A percentile compares a stretch with the other conserved stretches of the same genome.
These are phyloP conservation scores for Poeciliopsis prolifica DNA, from an alignment of 2,113 vertebrate species.

Conservation along the genomic window DNA sequence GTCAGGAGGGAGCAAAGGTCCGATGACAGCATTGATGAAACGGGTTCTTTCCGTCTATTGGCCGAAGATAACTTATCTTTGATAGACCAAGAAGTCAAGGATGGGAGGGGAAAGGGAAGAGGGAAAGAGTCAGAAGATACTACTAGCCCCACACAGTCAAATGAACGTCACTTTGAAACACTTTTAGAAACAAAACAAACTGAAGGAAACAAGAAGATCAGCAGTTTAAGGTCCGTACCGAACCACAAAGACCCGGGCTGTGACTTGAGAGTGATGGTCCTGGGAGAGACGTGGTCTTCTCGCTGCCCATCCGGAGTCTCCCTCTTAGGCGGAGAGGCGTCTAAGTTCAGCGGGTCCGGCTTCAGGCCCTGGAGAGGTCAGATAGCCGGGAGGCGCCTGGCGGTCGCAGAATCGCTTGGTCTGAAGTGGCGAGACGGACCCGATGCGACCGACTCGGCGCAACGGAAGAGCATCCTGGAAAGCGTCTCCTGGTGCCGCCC, in stretches of 20 bases:
- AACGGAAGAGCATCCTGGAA: slow-evolving; percentile 38
- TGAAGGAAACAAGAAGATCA: background rate
- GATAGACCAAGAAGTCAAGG: slow-evolving; percentile 30
- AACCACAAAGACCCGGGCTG: slow-evolving; percentile 9
- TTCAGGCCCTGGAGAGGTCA: slow-evolving; percentile 65
- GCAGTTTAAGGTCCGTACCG: background rate
- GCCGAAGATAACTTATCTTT: background rate
- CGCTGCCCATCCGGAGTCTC: slow-evolving; percentile 44
- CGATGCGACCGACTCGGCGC: background rate
- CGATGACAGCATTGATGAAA: background rate
- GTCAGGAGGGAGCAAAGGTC: background rate
- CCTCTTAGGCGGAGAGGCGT: slow-evolving; percentile 50
- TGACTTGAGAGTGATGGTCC: slow-evolving; percentile 67
- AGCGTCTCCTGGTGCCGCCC: slow-evolving; percentile 54
- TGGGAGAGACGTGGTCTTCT: slow-evolving; percentile 74
- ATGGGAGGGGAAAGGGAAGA: slow-evolving; percentile 10
- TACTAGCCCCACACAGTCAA: slow-evolving; percentile 10
- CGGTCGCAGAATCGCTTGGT: slow-evolving; percentile 54
- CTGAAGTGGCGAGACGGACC: slow-evolving; percentile 71
- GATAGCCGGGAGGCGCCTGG: slow-evolving; percentile 47
- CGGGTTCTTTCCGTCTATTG: background rate
- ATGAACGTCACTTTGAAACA: slow-evolving; percentile 47
- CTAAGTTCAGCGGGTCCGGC: background rate
- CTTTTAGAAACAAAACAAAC: slow-evolving; percentile 12
- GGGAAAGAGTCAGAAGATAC: slow-evolving; percentile 3